phyloP scores from a whole-genome alignment of 2,888 invertebrate genomes.

The Caenorhabditis sinica region DNA sequence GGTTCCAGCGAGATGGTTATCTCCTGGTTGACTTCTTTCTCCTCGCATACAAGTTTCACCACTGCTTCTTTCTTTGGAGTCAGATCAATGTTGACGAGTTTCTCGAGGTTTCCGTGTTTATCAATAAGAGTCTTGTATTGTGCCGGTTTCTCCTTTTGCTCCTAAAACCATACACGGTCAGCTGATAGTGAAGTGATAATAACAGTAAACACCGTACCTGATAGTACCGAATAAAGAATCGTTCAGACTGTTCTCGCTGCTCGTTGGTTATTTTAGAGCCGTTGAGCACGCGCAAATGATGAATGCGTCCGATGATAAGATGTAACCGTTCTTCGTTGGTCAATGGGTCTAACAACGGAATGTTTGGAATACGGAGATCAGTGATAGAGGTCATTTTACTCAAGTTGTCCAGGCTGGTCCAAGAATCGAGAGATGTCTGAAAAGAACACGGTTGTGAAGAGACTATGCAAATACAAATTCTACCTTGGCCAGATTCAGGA shows the following conservation, averaged over 20 bases:
- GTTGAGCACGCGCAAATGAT: conserved; percentile 83
- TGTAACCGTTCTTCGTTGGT: conserved; percentile 75
- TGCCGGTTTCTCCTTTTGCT: conserved; percentile 70
- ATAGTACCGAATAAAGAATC: conserved; percentile 84
- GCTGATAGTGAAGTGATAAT: conserved; percentile 30
- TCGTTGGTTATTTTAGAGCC: conserved; percentile 83
- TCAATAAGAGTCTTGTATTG: conserved; percentile 73
- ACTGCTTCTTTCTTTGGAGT: conserved; percentile 76
- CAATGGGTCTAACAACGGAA: conserved; percentile 86
- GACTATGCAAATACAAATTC: not conserved
- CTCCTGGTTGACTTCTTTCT: conserved; percentile 67
- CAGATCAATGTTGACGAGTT: conserved; percentile 81
- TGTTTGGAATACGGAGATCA: conserved; percentile 91
- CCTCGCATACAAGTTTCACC: conserved; percentile 73
- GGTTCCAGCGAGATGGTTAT: conserved; percentile 79
- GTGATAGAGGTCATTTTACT: conserved; percentile 91
- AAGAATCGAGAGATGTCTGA: conserved; percentile 72
- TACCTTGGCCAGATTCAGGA: conserved; percentile 71
- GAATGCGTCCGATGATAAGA: conserved; percentile 75
- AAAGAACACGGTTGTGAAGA: not conserved
- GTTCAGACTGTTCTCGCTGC: conserved; percentile 84
- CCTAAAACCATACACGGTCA: conserved; percentile 61
- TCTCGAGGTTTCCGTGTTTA: conserved; percentile 76
- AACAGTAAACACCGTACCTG: conserved; percentile 60
- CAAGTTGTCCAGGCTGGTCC: conserved; percentile 89